These are phyloP conservation scores for Euphydryas editha DNA, from an alignment of 2,888 invertebrate species.

Conservation along the genomic window DNA sequence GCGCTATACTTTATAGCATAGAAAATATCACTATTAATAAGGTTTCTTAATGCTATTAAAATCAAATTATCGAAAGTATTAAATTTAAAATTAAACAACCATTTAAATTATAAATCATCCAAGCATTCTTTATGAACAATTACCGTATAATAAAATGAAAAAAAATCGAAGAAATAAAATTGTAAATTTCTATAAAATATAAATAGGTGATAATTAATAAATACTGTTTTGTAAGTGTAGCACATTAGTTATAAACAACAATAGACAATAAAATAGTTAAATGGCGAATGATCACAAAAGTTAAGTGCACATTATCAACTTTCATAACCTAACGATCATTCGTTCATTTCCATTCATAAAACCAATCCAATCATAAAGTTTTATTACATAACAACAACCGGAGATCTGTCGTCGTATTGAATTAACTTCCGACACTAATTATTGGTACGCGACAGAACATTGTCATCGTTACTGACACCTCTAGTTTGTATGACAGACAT, in stretches of 20 bases:
- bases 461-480: slow-evolving; percentile 13
- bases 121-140: too few relatives aligned
- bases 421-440: slow-evolving; percentile 27
- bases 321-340: not conserved
- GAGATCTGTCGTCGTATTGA: slow-evolving; percentile 25
- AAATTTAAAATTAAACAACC: too few relatives aligned
- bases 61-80: too few relatives aligned
- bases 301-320: not conserved
- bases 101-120: too few relatives aligned
- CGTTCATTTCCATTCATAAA: slow-evolving; percentile 2
- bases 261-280: not conserved
- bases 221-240: too few relatives aligned
- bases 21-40: too few relatives aligned
- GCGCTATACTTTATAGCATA: too few relatives aligned
- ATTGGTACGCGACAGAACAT: not conserved
- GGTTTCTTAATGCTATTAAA: too few relatives aligned
- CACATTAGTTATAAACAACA: not conserved
- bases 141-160: too few relatives aligned
- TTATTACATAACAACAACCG: slow-evolving; percentile 24
- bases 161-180: too few relatives aligned
- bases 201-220: too few relatives aligned
- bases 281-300: not conserved
- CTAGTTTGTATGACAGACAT: slow-evolving; percentile 5
- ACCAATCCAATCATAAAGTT: slow-evolving; percentile 18
- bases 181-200: too few relatives aligned